Conservation (phyloP, 2,113 vertebrate genomes). For the Tragelaphus scriptus region DNA sequence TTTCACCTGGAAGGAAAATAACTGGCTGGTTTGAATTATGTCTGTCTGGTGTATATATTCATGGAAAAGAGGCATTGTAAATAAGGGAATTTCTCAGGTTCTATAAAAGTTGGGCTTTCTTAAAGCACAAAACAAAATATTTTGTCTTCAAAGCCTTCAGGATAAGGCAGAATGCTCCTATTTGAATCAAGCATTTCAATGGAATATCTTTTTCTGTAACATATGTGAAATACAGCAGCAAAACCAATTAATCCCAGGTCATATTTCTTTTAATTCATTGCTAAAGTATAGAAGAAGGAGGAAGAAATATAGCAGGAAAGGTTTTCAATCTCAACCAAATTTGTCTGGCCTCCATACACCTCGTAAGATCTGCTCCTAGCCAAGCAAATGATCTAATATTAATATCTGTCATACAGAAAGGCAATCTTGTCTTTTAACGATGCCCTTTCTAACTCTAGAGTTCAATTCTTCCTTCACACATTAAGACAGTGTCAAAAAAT, state of each 20-base stretch:
- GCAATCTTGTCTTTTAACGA: slow-evolving; percentile 66
- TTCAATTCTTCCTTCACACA: slow-evolving; percentile 71
- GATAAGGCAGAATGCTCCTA: neutral
- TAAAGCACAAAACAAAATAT: slow-evolving; percentile 38
- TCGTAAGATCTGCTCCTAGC: slow-evolving; percentile 2
- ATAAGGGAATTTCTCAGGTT: neutral
- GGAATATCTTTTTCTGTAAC: slow-evolving; percentile 26
- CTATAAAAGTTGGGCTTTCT: neutral
- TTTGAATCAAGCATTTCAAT: neutral
- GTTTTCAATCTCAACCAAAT: slow-evolving; percentile 48
- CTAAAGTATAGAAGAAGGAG: slow-evolving; percentile 17
- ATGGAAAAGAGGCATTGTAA: neutral
- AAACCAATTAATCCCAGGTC: slow-evolving; percentile 62
- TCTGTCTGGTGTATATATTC: neutral
- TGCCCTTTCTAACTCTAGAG: slow-evolving; percentile 65
- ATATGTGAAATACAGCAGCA: slow-evolving; percentile 39
- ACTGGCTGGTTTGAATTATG: neutral
- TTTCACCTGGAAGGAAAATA: neutral
- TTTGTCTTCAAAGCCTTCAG: neutral
- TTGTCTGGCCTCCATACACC: neutral
- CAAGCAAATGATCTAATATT: slow-evolving; percentile 68
- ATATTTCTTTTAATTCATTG: slow-evolving; percentile 48
- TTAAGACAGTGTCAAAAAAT: slow-evolving; percentile 74
- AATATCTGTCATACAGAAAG: slow-evolving; percentile 68
- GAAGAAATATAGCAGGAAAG: slow-evolving; percentile 36